Evolutionary conservation across 1,140 invertebrate genomes (phyloP), one percentile per base, ranked within the genome.

Genomic region (Trichonephila clavata): DNA sequence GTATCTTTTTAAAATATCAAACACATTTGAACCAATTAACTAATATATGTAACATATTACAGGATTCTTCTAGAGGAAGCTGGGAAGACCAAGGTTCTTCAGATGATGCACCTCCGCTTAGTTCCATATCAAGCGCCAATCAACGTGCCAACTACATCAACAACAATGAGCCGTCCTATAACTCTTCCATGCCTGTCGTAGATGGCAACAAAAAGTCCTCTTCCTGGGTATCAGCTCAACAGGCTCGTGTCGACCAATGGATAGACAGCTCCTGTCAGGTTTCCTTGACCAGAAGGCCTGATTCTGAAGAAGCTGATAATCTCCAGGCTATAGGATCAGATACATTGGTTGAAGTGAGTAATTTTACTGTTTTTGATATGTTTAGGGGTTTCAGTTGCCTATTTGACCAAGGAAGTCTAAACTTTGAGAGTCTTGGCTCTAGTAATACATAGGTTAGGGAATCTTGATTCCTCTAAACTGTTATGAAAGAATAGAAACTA

Each of bases 41-140:
- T 50, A 50, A 13, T 50, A 50, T 50, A 50, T 39, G 32, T 39
- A 39, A 4, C 10, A 50, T 50, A 50, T 50, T 50, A 27, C 83
- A 96, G 95, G 96, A 96, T 93, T 96, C 96, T 13, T 96, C 96
- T 2, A 93, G 96, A 39, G 96, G 96, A 10, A 96, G 96, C 88
- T 95, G 95, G 86, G 96, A 96, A 91, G 96, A 96, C 39, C 92
- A 93, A 81, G 94, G 95, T 50, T 95, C 95, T 43, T 93, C 92
- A n/a, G 92, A 93, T n/a, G 92, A 93, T 50, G 92, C 92, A 43
- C 92, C 92, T 27, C 84, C 92, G 14, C 84, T 87, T 43, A 93
- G 68, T 57, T 87, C 83, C 18, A n/a, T 93, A 39, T 87, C 92
- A 59, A 93, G 92, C 84, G 92, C 84, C 92, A 93, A 93, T 50